Evolutionary conservation across 2,797 vertebrate genomes (phyloP).

Genomic region (Megaceryle alcyon): DNA sequence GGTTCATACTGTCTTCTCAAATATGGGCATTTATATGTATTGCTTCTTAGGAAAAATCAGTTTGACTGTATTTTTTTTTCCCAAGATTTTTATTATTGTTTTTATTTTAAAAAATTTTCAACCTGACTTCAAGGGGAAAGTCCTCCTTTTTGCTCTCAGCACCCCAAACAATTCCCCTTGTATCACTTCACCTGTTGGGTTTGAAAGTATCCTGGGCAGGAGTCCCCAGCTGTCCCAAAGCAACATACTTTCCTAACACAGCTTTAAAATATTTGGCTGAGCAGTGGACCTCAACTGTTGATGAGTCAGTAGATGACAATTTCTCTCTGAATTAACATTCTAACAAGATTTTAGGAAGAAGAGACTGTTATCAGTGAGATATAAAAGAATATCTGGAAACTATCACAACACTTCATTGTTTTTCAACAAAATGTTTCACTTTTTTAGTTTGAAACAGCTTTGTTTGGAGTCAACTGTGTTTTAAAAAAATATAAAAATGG

Average conservation of each 20-base stretch:
- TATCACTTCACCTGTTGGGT: neutral
- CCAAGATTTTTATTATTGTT: neutral
- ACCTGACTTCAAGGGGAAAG: neutral
- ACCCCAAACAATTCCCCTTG: neutral
- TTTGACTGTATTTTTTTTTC: neutral
- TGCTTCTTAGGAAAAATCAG: neutral
- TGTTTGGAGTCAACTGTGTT: neutral
- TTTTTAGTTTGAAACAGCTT: neutral
- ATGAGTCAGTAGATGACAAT: neutral
- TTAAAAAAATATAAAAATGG: neutral
- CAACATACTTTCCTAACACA: neutral
- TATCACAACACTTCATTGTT: neutral
- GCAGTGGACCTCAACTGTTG: neutral
- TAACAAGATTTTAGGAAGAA: neutral
- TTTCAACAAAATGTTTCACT: neutral
- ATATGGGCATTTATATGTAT: neutral
- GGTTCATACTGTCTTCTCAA: conserved; percentile 2
- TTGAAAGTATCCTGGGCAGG: neutral
- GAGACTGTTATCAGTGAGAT: neutral
- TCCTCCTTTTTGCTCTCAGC: neutral
- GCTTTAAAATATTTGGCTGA: neutral
- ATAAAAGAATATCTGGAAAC: neutral
- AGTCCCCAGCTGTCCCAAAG: neutral
- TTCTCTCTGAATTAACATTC: neutral
- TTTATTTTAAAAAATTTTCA: neutral